Base-by-base conservation (phyloP, 2,797 vertebrate species). In the Craterocephalus amniculus region DNA sequence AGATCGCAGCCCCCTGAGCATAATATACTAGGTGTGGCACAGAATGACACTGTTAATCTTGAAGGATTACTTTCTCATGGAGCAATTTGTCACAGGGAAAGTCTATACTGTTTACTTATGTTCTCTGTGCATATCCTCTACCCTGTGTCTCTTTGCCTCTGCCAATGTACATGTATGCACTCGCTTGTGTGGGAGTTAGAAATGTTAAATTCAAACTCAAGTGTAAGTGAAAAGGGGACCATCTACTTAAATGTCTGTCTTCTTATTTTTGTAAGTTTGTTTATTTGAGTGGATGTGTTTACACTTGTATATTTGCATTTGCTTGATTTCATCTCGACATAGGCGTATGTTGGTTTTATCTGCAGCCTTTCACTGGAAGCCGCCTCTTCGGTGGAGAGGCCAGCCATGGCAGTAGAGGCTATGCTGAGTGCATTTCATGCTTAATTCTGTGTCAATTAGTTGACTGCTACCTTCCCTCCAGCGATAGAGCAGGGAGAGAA, bases 401-500 rank as follows among this genome's bases (percentile, higher is more conserved):
- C 90, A 83, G 81, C 81, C 81, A 59, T 85, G 83, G 90, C 85
- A 90, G 94, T 93, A 94, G 94, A 94, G 91, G 92, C 95, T 94
- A 95, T 89, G 94, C 95, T 95, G 94, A 93, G 94, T 96, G 94
- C 92, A 94, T 98, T 99, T 97, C 96, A 97, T 97, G 96, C 95
- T 97, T 98, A 98, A 98, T 99, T 98, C 96, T 95, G 94, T 97
- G 96, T 98, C 96, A 98, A 97, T 99, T 98, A 98, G 96, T 94
- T 95, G 95, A 96, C 96, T 96, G 95, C 95, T 96, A 96, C 96
- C 95, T 96, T 96, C 96, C 96, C 97, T 97, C 94, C 90, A 97
- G 97, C 96, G 89, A 96, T 83, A 96, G 94, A 94, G 94, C 88
- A 92, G 90, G 83, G 93, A 92, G 91, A 91, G 90, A 91, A 94